Percentiles rank a stretch among this genome's conserved stretches.
phyloP scores from a whole-genome alignment of 2,888 invertebrate genomes.

The Acleris sparsana region DNA sequence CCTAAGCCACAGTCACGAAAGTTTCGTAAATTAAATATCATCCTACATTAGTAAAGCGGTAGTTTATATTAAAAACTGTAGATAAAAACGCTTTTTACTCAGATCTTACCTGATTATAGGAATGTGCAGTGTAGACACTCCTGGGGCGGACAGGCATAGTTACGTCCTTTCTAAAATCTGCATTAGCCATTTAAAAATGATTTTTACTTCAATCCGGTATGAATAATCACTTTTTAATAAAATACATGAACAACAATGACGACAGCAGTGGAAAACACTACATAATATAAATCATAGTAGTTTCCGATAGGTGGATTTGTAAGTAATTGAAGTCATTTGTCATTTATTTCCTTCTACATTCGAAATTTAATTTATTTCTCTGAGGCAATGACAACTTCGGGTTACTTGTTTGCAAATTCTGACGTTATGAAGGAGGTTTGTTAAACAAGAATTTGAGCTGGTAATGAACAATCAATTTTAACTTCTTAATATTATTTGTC shows the following conservation, averaged over 20 bases:
- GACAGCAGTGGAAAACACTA: constrained; percentile 71
- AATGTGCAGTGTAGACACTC: constrained; percentile 87
- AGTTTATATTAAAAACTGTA: too few relatives aligned
- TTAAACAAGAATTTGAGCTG: background rate
- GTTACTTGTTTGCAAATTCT: constrained; percentile 3
- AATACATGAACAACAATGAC: constrained; percentile 73
- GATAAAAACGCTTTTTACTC: too few relatives aligned
- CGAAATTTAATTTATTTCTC: constrained; percentile 53
- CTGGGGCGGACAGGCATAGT: constrained; percentile 84
- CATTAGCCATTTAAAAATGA: constrained; percentile 76
- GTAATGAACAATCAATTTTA: background rate
- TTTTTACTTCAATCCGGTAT: constrained; percentile 67
- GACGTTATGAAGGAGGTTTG: constrained; percentile 8
- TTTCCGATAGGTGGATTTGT: constrained; percentile 50
- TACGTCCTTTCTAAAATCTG: constrained; percentile 78
- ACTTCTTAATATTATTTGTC: too few relatives aligned
- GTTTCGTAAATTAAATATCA: too few relatives aligned
- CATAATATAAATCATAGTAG: constrained; percentile 70
- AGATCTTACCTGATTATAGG: constrained; percentile 78
- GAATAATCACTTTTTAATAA: constrained; percentile 71
- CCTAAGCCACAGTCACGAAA: too few relatives aligned
- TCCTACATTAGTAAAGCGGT: too few relatives aligned
- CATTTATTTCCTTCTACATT: constrained; percentile 63
- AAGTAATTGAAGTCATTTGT: constrained; percentile 58
- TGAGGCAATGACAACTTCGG: constrained; percentile 40